Evolutionary conservation across 2,797 vertebrate genomes (phyloP).

Genomic region (Centropyge bicolor): DNA sequence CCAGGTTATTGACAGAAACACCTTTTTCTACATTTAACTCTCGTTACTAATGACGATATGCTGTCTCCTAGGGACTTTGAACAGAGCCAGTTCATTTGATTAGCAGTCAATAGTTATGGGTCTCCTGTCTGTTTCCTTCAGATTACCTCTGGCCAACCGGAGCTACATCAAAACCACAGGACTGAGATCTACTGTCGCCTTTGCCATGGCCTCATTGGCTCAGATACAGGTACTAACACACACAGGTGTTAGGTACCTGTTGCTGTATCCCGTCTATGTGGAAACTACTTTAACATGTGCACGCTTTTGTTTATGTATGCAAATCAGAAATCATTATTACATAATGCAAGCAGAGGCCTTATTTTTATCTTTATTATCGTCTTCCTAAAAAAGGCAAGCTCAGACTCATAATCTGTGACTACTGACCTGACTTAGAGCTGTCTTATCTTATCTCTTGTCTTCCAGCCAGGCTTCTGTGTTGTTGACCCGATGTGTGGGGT

Average conservation of each 20-base stretch:
- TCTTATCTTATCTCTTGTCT: constrained; percentile 25
- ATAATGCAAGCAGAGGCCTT: neutral
- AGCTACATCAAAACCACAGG: constrained; percentile 90
- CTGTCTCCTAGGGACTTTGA: neutral
- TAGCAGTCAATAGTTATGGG: neutral
- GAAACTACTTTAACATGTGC: neutral
- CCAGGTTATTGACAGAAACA: constrained; percentile 83
- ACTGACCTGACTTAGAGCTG: too few species aligned
- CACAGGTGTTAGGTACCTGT: neutral
- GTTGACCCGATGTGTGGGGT: constrained; percentile 98
- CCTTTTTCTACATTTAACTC: neutral
- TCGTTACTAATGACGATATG: neutral
- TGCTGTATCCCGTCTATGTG: neutral
- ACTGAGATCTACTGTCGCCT: constrained; percentile 91
- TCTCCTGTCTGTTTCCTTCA: constrained; percentile 59
- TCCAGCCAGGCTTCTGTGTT: constrained; percentile 87
- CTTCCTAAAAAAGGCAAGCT: too few species aligned
- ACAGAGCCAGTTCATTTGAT: neutral
- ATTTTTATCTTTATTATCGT: neutral
- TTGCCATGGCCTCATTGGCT: constrained; percentile 92
- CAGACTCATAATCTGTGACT: too few species aligned
- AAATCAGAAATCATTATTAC: neutral
- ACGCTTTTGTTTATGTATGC: neutral
- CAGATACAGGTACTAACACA: constrained; percentile 86
- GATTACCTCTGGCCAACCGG: constrained; percentile 90